phyloP scores from a whole-genome alignment of 2,113 vertebrate species.

The Excalfactoria chinensis region DNA sequence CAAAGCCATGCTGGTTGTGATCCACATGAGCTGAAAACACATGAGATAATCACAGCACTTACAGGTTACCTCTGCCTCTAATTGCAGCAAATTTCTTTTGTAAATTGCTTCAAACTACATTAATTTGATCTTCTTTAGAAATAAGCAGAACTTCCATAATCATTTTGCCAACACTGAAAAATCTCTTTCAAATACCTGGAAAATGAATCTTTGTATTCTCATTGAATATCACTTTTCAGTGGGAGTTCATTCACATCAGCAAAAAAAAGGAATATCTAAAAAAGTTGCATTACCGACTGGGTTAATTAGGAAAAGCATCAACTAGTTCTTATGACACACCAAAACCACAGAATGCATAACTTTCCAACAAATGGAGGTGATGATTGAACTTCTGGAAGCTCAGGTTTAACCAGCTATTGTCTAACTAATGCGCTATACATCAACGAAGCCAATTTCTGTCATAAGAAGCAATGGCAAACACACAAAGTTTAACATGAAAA shows the following conservation, averaged over 20 bases:
- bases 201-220: neutral
- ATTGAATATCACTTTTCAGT: neutral
- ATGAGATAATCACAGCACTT: neutral
- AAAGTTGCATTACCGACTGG: neutral
- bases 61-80: neutral
- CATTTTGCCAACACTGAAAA: neutral
- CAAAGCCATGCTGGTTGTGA: rapidly evolving
- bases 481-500: neutral
- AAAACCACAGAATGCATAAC: neutral
- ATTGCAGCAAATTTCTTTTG: neutral
- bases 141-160: neutral
- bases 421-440: neutral
- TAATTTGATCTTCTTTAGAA: neutral
- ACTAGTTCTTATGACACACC: neutral
- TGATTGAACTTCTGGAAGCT: neutral
- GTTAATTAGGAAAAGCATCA: neutral
- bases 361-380: neutral
- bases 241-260: neutral
- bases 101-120: neutral
- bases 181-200: neutral
- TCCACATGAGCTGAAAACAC: neutral
- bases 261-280: neutral
- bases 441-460: neutral
- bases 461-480: neutral
- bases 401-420: neutral